Evolutionary conservation across 2,113 vertebrate species (phyloP).

Genomic region (Sapayoa aenigma): DNA sequence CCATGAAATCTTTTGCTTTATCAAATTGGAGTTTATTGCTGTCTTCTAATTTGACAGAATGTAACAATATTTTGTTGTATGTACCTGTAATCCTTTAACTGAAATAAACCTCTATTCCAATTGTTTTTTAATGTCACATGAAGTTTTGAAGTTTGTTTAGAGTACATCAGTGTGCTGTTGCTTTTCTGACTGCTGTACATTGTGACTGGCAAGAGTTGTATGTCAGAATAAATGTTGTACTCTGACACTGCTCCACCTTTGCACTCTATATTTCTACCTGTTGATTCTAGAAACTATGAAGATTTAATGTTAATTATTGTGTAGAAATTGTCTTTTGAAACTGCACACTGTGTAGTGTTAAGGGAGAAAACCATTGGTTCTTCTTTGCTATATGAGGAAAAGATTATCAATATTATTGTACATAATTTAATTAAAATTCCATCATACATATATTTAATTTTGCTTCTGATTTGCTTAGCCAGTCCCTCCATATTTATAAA

Average conservation of each 20-base stretch:
- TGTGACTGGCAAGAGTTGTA: neutral
- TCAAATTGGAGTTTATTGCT: constrained; percentile 20
- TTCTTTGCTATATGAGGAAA: neutral
- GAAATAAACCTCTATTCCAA: constrained; percentile 16
- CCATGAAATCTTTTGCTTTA: neutral
- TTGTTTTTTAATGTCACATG: neutral
- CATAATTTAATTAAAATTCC: neutral
- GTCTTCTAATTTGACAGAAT: neutral
- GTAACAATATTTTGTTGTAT: neutral
- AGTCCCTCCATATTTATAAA: constrained; percentile 55
- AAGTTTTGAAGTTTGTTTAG: neutral
- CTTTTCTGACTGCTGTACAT: neutral
- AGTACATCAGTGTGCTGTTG: neutral
- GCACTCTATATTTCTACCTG: neutral
- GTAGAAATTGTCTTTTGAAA: neutral
- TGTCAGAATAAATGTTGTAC: neutral
- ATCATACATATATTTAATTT: constrained; percentile 4
- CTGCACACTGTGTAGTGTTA: neutral
- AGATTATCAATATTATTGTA: neutral
- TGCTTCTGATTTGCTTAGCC: constrained; percentile 42
- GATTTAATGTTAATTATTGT: neutral
- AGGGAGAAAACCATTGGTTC: neutral
- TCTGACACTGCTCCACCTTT: neutral
- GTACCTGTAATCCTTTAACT: constrained; percentile 12
- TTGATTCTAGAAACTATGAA: neutral